Evolutionary conservation across 2,797 vertebrate genomes (phyloP).

Genomic region (Acanthurus leucopareius): DNA sequence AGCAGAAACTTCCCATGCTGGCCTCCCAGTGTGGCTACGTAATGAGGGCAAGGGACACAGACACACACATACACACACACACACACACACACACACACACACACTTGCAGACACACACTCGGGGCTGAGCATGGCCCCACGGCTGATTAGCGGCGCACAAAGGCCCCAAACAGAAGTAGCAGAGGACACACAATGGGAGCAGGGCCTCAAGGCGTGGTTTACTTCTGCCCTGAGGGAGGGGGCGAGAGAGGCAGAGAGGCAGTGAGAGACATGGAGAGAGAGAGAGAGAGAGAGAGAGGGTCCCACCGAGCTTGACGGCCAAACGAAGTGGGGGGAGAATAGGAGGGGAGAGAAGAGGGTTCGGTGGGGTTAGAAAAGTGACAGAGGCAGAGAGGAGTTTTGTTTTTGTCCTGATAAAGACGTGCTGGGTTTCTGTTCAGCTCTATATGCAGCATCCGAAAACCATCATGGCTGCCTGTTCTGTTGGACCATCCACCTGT

Average conservation of each 20-base stretch:
- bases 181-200: constrained; percentile 87
- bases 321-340: not conserved
- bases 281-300: constrained; percentile 45
- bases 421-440: constrained; percentile 33
- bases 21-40: constrained; percentile 89
- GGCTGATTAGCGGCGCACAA: constrained; percentile 94
- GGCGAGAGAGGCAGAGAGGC: constrained; percentile 47
- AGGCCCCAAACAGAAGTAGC: constrained; percentile 90
- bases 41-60: constrained; percentile 88
- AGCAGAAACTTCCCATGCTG: constrained; percentile 91
- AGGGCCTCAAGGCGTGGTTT: constrained; percentile 91
- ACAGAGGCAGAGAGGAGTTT: constrained; percentile 71
- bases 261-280: constrained; percentile 25
- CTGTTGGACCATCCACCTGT: constrained; percentile 36
- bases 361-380: constrained; percentile 64
- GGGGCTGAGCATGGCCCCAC: constrained; percentile 89
- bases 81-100: constrained; percentile 69
- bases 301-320: constrained; percentile 66
- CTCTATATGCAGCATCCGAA: constrained; percentile 29
- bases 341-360: constrained; percentile 14
- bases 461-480: constrained; percentile 18
- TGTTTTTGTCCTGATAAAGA: constrained; percentile 72
- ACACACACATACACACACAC: constrained; percentile 60
- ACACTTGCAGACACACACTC: constrained; percentile 67
- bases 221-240: constrained; percentile 81